phyloP scores from a whole-genome alignment of 1,140 invertebrate species.

The Scaptomyza montana region DNA sequence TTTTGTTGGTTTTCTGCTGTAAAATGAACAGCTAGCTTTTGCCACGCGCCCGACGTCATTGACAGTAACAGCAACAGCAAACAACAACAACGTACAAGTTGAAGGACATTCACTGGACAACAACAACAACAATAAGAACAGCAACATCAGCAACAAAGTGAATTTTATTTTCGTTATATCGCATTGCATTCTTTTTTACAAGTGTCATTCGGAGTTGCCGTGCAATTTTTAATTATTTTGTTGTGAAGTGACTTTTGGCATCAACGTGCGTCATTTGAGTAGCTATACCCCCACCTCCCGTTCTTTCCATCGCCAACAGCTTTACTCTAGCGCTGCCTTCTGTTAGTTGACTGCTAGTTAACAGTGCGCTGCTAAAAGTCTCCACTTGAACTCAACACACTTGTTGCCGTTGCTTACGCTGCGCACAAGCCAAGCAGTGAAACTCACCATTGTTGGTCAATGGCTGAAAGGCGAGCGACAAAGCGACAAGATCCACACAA shows the following conservation, averaged over 20 bases:
- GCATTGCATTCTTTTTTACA: conserved; percentile 58
- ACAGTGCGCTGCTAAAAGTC: conserved; percentile 27
- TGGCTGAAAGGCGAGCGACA: conserved; percentile 66
- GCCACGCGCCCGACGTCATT: conserved; percentile 41
- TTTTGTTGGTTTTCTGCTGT: conserved; percentile 60
- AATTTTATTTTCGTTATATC: not conserved
- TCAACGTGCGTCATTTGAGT: conserved; percentile 32
- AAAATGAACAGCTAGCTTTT: conserved; percentile 62
- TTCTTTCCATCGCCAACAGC: not conserved
- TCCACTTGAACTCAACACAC: conserved; percentile 55
- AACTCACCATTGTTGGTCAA: conserved; percentile 66
- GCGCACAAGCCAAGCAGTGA: conserved; percentile 43
- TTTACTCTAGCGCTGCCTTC: not conserved
- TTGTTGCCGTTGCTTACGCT: conserved; percentile 58
- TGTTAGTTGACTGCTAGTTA: conserved; percentile 2
- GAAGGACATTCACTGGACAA: not conserved
- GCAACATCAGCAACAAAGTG: conserved; percentile 6
- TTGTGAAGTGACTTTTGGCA: conserved; percentile 54
- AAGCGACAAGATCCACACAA: conserved; percentile 71
- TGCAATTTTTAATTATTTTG: conserved; percentile 76
- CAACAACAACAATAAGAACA: not conserved
- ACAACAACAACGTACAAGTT: too few species aligned
- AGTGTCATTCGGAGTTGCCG: conserved; percentile 14
- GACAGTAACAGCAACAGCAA: conserved; percentile 30
- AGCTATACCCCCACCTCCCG: not conserved